These are phyloP conservation scores for Tragelaphus strepsiceros DNA, from an alignment of 2,113 vertebrate species.

Conservation along the genomic window DNA sequence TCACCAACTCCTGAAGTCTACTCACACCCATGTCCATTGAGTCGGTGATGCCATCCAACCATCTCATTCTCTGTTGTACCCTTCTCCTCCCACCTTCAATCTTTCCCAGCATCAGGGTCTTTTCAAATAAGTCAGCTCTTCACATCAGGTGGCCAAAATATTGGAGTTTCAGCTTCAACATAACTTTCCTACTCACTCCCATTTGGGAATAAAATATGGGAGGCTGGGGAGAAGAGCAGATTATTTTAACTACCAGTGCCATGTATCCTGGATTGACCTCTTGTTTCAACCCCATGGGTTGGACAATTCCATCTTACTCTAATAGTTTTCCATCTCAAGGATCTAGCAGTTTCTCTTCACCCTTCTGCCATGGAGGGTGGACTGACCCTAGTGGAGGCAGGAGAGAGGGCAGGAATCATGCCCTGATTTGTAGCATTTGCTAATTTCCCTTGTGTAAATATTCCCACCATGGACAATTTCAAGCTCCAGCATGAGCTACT, in stretches of 20 bases:
- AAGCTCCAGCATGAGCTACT: background rate
- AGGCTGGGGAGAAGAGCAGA: background rate
- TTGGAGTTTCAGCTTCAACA: background rate
- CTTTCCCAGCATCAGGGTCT: background rate
- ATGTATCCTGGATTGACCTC: background rate
- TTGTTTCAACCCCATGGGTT: background rate
- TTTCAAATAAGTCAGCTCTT: background rate
- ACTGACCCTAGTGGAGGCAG: background rate
- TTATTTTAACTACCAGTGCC: background rate
- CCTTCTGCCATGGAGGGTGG: fast-evolving
- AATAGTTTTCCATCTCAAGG: background rate
- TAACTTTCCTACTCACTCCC: background rate
- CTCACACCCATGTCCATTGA: background rate
- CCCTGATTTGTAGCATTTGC: background rate
- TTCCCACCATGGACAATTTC: background rate
- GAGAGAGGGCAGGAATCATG: background rate
- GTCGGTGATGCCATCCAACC: background rate
- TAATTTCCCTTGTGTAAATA: background rate
- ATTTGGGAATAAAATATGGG: background rate
- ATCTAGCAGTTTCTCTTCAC: background rate
- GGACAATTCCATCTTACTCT: background rate
- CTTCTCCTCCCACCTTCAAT: background rate
- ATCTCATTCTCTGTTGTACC: background rate
- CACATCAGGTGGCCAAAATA: background rate
- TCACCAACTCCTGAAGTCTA: fast-evolving